phyloP scores from a whole-genome alignment of 1,140 invertebrate species.

The Daktulosphaira vitifoliae region DNA sequence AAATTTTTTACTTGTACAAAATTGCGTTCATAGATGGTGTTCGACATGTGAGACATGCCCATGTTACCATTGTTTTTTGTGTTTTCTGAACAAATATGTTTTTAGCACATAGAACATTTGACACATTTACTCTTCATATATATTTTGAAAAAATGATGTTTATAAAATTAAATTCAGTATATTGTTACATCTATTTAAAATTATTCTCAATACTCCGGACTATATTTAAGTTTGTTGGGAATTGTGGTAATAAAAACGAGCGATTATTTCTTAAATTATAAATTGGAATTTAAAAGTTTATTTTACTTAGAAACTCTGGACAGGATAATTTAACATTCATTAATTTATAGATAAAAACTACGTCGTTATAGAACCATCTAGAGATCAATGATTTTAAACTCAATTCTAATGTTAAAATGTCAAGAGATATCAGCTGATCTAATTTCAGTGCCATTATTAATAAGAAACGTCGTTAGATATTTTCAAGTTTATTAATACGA shows the following conservation, averaged over 20 bases:
- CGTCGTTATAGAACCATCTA: neutral
- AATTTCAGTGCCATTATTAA: neutral
- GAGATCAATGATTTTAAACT: neutral
- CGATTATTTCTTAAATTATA: neutral
- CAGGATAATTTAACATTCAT: neutral
- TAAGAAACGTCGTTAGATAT: neutral
- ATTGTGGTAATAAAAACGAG: neutral
- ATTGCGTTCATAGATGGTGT: no score
- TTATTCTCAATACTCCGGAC: neutral
- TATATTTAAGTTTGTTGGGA: neutral
- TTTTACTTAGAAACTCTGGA: neutral
- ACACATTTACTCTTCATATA: no score
- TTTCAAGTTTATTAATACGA: neutral
- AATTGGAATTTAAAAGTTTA: neutral
- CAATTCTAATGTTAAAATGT: neutral
- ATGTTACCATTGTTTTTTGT: no score
- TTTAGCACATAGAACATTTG: no score
- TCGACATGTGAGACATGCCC: no score
- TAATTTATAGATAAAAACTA: neutral
- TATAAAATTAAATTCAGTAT: no score
- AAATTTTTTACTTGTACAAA: no score
- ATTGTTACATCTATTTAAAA: no score
- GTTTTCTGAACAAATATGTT: no score
- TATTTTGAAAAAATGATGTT: no score
- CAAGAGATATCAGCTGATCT: neutral